Conservation (phyloP, 2,113 vertebrate species). For the Hylia prasina region DNA sequence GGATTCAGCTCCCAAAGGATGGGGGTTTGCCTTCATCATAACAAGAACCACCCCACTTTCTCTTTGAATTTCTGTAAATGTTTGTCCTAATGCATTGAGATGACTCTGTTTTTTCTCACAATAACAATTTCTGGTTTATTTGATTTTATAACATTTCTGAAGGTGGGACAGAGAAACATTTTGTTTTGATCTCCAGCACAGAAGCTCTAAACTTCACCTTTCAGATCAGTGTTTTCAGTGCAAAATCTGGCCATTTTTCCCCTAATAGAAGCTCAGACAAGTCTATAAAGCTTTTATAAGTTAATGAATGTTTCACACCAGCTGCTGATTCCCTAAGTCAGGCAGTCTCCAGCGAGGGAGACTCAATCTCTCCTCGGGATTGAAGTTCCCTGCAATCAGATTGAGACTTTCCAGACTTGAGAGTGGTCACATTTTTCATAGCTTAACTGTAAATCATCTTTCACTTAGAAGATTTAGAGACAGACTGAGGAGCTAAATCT, state of each 20-base stretch:
- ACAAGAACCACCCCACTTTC: neutral
- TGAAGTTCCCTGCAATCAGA: slow-evolving; percentile 64
- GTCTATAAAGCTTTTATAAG: slow-evolving; percentile 63
- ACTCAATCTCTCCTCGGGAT: slow-evolving; percentile 40
- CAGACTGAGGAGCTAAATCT: slow-evolving; percentile 80
- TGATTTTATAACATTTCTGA: neutral
- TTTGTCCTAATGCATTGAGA: neutral
- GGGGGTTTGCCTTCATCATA: neutral
- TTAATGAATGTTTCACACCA: slow-evolving; percentile 66
- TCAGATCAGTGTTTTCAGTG: neutral
- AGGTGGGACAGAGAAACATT: neutral
- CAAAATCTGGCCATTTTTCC: neutral
- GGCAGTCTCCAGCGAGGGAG: neutral
- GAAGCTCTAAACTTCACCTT: neutral
- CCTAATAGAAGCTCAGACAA: neutral
- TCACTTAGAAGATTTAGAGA: slow-evolving; percentile 84
- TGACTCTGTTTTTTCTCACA: neutral
- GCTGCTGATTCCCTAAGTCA: slow-evolving; percentile 40
- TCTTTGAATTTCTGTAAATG: neutral
- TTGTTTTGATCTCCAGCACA: neutral
- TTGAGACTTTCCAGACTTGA: slow-evolving; percentile 74
- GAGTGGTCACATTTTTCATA: slow-evolving; percentile 79
- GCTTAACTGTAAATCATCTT: slow-evolving; percentile 89
- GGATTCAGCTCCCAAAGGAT: neutral
- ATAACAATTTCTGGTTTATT: neutral